phyloP scores from a whole-genome alignment of 2,797 vertebrate genomes.

The Denticeps clupeoides region DNA sequence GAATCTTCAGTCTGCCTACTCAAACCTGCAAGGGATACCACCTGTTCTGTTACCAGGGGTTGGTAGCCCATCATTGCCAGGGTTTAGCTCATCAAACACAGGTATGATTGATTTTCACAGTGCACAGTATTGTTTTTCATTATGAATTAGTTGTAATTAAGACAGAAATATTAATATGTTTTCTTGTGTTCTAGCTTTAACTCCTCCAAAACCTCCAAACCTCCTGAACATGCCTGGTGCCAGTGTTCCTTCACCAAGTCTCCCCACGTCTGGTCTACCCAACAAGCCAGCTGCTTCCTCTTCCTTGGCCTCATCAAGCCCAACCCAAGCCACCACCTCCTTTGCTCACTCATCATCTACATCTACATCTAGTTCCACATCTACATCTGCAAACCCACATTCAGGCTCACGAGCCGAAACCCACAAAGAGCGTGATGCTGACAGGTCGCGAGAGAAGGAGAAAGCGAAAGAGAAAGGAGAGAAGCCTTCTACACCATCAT shows the following conservation, averaged over 20 bases:
- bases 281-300: slow-evolving; percentile 89
- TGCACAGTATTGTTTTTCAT: background rate
- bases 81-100: slow-evolving; percentile 97
- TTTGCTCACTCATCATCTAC: slow-evolving; percentile 57
- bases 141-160: background rate
- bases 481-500: slow-evolving; percentile 55
- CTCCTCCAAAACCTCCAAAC: slow-evolving; percentile 92
- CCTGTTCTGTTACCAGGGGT: slow-evolving; percentile 93
- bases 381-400: slow-evolving; percentile 39
- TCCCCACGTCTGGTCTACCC: slow-evolving; percentile 95
- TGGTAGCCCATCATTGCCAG: slow-evolving; percentile 90
- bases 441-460: slow-evolving; percentile 84
- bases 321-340: slow-evolving; percentile 77
- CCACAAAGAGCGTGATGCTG: slow-evolving; percentile 79
- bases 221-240: slow-evolving; percentile 96
- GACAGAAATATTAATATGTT: slow-evolving; percentile 18
- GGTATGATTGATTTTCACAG: slow-evolving; percentile 66
- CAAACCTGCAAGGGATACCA: slow-evolving; percentile 92
- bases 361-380: slow-evolving; percentile 52
- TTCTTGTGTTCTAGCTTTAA: slow-evolving; percentile 82
- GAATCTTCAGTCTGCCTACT: slow-evolving; percentile 88
- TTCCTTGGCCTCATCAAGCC: slow-evolving; percentile 75
- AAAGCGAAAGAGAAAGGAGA: slow-evolving; percentile 85
- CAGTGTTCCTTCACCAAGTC: slow-evolving; percentile 95
- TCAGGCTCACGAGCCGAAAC: slow-evolving; percentile 47